Conservation (phyloP, 2,113 vertebrate genomes). For the Gambusia holbrooki region DNA sequence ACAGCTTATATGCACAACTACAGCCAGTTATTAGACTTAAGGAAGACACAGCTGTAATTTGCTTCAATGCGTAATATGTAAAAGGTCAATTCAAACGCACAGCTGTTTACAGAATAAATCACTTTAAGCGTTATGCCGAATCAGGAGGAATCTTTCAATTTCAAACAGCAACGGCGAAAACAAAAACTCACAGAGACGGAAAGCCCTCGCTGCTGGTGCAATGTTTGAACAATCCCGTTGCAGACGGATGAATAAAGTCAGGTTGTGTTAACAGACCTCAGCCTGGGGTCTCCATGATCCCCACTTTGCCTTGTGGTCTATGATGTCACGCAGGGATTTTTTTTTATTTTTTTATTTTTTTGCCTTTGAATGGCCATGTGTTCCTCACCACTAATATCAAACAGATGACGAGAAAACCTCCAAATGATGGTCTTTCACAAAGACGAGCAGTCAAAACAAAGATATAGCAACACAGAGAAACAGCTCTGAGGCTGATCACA, state of each 20-base stretch:
- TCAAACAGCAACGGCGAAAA: neutral
- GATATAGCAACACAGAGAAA: constrained; percentile 80
- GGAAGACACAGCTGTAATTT: too few relatives aligned
- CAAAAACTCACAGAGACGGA: neutral
- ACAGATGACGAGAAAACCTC: constrained; percentile 83
- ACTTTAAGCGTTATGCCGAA: neutral
- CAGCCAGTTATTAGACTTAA: neutral
- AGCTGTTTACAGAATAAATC: neutral
- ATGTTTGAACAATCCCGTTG: constrained; percentile 32
- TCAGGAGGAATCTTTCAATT: neutral
- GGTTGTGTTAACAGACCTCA: constrained; percentile 67
- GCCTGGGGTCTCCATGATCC: constrained; percentile 70
- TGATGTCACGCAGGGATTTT: constrained; percentile 78
- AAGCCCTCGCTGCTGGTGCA: neutral
- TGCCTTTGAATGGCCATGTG: constrained; percentile 84
- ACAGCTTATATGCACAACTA: neutral
- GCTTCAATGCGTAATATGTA: neutral
- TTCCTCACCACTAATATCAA: constrained; percentile 86
- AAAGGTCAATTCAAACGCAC: neutral
- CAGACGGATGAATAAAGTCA: constrained; percentile 62
- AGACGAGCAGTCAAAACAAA: constrained; percentile 85
- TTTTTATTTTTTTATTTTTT: constrained; percentile 8
- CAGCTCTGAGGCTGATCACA: constrained; percentile 66
- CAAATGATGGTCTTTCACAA: constrained; percentile 81
- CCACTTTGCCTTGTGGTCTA: constrained; percentile 77